These are phyloP conservation scores for Phenacoccus solenopsis DNA, from an alignment of 1,140 invertebrate species.

Conservation along the genomic window DNA sequence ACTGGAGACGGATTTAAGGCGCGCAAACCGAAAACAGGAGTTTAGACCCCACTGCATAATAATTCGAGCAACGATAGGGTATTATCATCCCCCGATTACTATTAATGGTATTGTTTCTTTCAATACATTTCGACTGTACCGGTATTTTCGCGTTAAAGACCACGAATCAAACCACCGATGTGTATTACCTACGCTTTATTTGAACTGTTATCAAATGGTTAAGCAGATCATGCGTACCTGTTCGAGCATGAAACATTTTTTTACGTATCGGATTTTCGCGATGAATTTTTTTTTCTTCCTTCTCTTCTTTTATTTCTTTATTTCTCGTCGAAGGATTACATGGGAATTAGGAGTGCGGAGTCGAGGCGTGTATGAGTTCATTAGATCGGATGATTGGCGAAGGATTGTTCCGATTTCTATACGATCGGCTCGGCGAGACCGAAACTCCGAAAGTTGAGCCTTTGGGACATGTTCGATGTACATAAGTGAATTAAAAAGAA, in stretches of 20 bases:
- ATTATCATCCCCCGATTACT: slow-evolving; percentile 5
- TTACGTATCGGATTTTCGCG: slow-evolving; percentile 6
- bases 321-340: no score
- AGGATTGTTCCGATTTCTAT: no score
- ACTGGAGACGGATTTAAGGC: not conserved
- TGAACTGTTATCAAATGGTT: slow-evolving; percentile 9
- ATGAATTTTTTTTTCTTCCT: slow-evolving; percentile 18
- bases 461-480: no score
- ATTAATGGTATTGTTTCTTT: slow-evolving; percentile 11
- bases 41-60: not conserved
- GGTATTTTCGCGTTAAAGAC: not conserved
- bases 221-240: slow-evolving; percentile 18
- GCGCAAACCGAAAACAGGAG: no score
- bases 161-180: slow-evolving; percentile 15
- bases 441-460: no score
- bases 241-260: slow-evolving; percentile 11
- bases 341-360: no score
- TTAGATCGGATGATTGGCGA: no score
- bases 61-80: not conserved
- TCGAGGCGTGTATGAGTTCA: no score
- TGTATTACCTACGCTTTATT: slow-evolving; percentile 11
- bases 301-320: no score
- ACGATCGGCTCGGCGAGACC: no score
- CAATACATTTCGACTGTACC: slow-evolving; percentile 4
- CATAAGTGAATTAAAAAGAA: no score